Evolutionary conservation across 2,797 vertebrate species (phyloP).

Genomic region (Etheostoma nigrum): DNA sequence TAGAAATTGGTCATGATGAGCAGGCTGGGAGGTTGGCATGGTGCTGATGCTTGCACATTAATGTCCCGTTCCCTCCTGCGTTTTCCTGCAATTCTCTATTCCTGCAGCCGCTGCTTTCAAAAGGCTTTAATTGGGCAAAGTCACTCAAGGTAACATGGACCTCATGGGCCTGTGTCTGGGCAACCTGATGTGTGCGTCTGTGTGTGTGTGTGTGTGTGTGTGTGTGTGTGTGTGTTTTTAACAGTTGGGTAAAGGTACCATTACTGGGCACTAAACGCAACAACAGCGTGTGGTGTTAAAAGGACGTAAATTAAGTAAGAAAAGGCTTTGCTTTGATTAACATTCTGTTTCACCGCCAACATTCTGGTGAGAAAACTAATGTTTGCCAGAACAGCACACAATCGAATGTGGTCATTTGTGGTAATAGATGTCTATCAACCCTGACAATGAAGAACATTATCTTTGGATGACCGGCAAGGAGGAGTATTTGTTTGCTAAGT

Average conservation of each 20-base stretch:
- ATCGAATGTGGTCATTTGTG: neutral
- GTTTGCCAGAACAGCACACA: neutral
- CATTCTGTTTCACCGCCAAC: neutral
- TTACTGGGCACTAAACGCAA: slow-evolving; percentile 41
- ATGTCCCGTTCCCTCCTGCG: slow-evolving; percentile 27
- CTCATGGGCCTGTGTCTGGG: slow-evolving; percentile 63
- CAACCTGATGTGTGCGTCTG: slow-evolving; percentile 57
- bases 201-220: slow-evolving; percentile 24
- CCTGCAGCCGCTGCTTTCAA: slow-evolving; percentile 67
- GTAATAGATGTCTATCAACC: neutral
- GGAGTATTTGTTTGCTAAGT: too few relatives aligned
- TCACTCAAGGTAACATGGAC: slow-evolving; percentile 72
- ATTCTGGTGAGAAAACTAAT: neutral
- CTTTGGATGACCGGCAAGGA: neutral
- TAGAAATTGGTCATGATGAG: slow-evolving; percentile 34
- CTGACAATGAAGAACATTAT: neutral
- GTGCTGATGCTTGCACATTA: slow-evolving; percentile 53
- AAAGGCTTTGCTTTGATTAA: slow-evolving; percentile 5
- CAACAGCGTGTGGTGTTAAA: slow-evolving; percentile 30
- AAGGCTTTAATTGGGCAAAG: slow-evolving; percentile 75
- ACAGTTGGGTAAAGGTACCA: slow-evolving; percentile 28
- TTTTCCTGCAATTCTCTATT: slow-evolving; percentile 31
- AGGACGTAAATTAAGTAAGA: slow-evolving; percentile 25
- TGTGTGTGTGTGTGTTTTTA: slow-evolving; percentile 3
- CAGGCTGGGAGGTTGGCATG: slow-evolving; percentile 38